Percentiles rank a stretch among this genome's conserved stretches.
Conservation (phyloP, 2,113 vertebrate species). For the Aldabrachelys gigantea region DNA sequence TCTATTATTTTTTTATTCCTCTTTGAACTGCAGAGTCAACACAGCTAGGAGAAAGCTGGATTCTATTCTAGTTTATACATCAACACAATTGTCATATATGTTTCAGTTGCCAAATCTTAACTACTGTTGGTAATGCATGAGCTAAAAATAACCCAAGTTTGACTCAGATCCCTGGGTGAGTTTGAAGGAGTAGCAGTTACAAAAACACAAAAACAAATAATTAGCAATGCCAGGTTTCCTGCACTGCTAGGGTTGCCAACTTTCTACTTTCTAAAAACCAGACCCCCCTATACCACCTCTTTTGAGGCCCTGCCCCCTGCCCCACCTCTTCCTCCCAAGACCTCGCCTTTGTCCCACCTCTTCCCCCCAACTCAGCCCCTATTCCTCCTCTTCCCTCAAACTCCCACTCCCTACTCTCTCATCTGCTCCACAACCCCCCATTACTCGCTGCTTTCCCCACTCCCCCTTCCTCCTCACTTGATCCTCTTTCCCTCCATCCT, state of each 20-base stretch:
- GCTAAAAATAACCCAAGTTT: background rate
- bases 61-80: background rate
- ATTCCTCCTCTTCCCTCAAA: no score
- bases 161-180: background rate
- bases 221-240: background rate
- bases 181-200: background rate
- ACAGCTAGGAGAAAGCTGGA: background rate
- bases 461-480: no score
- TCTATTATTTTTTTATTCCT: background rate
- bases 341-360: no score
- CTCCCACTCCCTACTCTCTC: no score
- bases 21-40: background rate
- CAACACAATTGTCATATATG: background rate
- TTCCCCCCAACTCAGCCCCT: no score
- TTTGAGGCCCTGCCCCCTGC: no score
- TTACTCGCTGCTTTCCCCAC: no score
- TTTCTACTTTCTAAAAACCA: no score
- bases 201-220: background rate
- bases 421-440: no score
- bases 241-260: background rate
- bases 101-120: background rate
- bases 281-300: no score
- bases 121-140: background rate
- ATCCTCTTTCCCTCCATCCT: no score
- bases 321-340: no score